phyloP scores from a whole-genome alignment of 2,113 vertebrate species.

The Oenanthe melanoleuca region DNA sequence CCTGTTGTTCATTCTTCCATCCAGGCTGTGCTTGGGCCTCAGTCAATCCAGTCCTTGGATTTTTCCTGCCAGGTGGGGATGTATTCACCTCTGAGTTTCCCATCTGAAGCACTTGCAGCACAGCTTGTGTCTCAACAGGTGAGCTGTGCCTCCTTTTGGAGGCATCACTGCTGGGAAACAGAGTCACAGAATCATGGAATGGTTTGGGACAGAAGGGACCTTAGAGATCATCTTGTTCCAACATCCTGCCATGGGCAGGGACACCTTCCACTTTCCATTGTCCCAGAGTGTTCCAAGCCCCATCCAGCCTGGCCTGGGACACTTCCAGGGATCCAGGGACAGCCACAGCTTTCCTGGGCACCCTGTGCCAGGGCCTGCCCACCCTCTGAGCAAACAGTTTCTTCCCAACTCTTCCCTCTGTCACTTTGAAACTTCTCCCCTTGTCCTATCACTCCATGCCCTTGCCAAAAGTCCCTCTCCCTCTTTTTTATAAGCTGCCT shows the following conservation, averaged over 20 bases:
- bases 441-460: neutral
- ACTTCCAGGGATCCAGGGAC: neutral
- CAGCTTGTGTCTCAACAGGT: neutral
- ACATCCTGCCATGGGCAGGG: neutral
- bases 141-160: neutral
- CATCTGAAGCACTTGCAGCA: neutral
- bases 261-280: neutral
- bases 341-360: neutral
- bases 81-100: neutral
- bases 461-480: neutral
- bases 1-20: neutral
- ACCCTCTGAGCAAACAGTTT: neutral
- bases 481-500: neutral
- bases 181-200: neutral
- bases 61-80: neutral
- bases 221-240: neutral
- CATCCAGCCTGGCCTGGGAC: rapidly evolving
- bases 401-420: neutral
- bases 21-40: rapidly evolving
- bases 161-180: neutral
- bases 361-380: rapidly evolving
- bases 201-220: neutral
- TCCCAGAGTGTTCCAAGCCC: neutral
- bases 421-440: neutral
- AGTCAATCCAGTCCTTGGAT: neutral